phyloP scores from a whole-genome alignment of 2,797 vertebrate species.

The Mus spretus region DNA sequence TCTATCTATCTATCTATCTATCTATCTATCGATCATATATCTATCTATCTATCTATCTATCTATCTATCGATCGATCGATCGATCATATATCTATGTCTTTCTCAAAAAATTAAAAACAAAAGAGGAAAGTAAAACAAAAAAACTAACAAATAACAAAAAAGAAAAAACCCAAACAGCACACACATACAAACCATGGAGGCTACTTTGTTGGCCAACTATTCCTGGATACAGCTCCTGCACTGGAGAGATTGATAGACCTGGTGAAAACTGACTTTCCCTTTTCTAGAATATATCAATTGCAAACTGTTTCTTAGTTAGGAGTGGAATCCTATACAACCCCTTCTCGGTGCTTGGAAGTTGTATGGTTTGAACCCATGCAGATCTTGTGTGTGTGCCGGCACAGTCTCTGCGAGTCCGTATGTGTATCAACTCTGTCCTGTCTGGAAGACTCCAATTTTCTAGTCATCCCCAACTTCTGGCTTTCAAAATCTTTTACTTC shows the following conservation, averaged over 20 bases:
- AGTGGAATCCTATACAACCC: neutral
- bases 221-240: neutral
- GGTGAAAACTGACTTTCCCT: neutral
- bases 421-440: neutral
- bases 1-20: no score
- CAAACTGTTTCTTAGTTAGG: neutral
- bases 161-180: neutral
- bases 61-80: no score
- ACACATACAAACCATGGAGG: neutral
- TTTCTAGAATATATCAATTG: neutral
- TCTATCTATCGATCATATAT: neutral
- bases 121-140: neutral
- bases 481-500: neutral
- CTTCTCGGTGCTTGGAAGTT: neutral
- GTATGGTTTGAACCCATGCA: neutral
- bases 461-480: neutral
- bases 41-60: neutral
- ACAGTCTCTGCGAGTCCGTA: neutral
- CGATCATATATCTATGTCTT: no score
- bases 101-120: neutral
- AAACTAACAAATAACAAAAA: neutral
- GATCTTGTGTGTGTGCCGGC: neutral
- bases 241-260: neutral
- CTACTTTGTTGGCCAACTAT: neutral
- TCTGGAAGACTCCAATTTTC: neutral